Percentiles rank a stretch among this genome's conserved stretches.
phyloP scores from a whole-genome alignment of 92 coral and sea anemone genomes.

The Porites rus region DNA sequence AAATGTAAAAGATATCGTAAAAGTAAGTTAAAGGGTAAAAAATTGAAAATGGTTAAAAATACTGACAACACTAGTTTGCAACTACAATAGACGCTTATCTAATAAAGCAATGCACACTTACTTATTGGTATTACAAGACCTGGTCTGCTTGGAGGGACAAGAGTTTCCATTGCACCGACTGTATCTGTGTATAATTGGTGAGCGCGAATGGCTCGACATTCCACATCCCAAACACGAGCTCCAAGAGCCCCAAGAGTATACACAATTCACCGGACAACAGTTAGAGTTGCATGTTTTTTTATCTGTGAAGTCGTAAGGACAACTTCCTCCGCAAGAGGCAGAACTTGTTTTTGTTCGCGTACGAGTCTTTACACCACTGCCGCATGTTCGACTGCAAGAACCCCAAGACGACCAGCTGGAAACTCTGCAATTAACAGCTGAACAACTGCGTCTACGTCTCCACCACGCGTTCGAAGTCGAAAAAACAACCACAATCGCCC shows the following conservation, averaged over 20 bases:
- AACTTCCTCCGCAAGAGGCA: conserved; percentile 68
- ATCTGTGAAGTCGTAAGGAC: conserved; percentile 45
- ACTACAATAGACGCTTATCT: background rate
- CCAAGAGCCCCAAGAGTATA: conserved; percentile 83
- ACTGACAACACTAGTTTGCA: background rate
- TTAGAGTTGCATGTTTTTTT: conserved; percentile 62
- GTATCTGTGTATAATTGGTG: conserved; percentile 47
- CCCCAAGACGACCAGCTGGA: conserved; percentile 77
- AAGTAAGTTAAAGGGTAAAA: no score
- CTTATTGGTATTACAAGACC: conserved; percentile 81
- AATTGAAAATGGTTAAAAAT: no score
- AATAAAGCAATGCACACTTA: conserved; percentile 42
- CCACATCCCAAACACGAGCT: conserved; percentile 85
- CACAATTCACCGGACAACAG: conserved; percentile 81
- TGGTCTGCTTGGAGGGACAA: conserved; percentile 73
- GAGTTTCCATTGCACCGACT: conserved; percentile 82
- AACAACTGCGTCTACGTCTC: conserved; percentile 61
- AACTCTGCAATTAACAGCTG: conserved; percentile 63
- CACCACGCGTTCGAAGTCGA: conserved; percentile 49
- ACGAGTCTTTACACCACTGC: conserved; percentile 62
- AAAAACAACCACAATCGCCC: background rate
- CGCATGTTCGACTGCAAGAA: conserved; percentile 68
- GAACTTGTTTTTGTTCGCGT: conserved; percentile 31
- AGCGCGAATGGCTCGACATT: conserved; percentile 68
- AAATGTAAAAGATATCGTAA: no score